Evolutionary conservation across 2,888 invertebrate genomes (phyloP), one percentile per base, ranked within the genome.

Genomic region (Sminthurides aquaticus): DNA sequence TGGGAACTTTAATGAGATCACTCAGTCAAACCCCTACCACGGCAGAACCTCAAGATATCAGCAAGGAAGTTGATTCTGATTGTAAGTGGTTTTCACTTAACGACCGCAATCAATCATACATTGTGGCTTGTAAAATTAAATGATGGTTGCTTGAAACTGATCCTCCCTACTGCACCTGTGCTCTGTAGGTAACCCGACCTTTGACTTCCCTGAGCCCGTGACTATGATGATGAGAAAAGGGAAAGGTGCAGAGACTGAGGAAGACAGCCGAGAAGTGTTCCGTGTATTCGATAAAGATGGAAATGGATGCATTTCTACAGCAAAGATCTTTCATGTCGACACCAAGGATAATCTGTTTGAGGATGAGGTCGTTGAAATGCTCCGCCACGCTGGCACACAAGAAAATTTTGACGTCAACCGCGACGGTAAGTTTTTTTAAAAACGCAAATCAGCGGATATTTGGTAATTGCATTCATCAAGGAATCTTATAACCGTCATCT

Each of bases 211-310:
- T 77, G 98, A 99, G 84, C 99, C 99, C 86, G 87, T 99, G 78
- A 97, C 97, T 80, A 98, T 99, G 97, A 99, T 99, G 98, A 98
- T 98, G 78, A 88, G 97, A 79, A 99, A 98, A 87, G 97, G 98
- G 95, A 97, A 98, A 83, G 97, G 98, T 84, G 97, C 97, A 75
- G 98, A 99, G 84, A 91, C 94, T 81, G 96, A 96, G 86, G 96
- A 97, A 82, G 97, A 98, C 83, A 96, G 98, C 81, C 89, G 96
- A 81, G 97, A 98, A 82, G 97, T 97, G 76, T 92, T 97, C 89
- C 88, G 96, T 83, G 96, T 94, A 77, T 97, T 98, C 83, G 97
- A 98, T 85, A 96, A 97, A 84, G 97, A 98, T 84, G 96, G 96
- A 80, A 97, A 98, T 81, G 98, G 98, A 77, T 98, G 96, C 85